A percentile compares a stretch with the other conserved stretches of the same genome.
These are phyloP conservation scores for Agriopis leucophaearia DNA, from an alignment of 2,888 invertebrate genomes.

Conservation along the genomic window DNA sequence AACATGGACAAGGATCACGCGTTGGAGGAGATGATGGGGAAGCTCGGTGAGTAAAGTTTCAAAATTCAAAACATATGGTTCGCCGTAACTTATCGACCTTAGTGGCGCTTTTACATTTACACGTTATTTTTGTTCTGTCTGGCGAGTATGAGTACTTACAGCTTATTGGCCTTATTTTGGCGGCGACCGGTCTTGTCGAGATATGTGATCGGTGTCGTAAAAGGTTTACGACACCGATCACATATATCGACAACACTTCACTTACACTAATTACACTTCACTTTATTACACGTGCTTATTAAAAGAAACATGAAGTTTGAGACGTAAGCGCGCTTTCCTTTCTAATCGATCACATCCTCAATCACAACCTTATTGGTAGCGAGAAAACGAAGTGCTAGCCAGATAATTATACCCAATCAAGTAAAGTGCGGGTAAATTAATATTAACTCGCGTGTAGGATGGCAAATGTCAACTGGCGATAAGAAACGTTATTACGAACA, in stretches of 20 bases:
- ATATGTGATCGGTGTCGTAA: constrained; percentile 54
- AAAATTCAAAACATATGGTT: constrained; percentile 63
- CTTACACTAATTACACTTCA: too few species aligned
- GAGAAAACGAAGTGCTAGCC: constrained; percentile 21
- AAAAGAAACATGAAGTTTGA: constrained; percentile 42
- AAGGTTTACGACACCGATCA: too few species aligned
- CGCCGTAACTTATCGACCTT: constrained; percentile 38
- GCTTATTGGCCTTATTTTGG: constrained; percentile 54
- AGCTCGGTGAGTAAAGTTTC: constrained; percentile 83
- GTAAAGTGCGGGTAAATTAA: constrained; percentile 15
- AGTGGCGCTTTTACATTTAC: constrained; percentile 53
- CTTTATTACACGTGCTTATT: constrained; percentile 50
- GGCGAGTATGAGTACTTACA: constrained; percentile 44
- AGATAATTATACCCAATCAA: constrained; percentile 6
- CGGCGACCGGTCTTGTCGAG: constrained; percentile 57
- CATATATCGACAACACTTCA: too few species aligned
- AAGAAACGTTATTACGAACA: constrained; percentile 13
- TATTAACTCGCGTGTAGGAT: constrained; percentile 8
- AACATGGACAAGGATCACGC: constrained; percentile 88
- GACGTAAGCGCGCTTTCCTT: constrained; percentile 53
- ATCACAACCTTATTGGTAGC: constrained; percentile 7
- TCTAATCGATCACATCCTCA: constrained; percentile 53
- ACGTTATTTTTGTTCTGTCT: constrained; percentile 49
- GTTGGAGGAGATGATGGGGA: constrained; percentile 89
- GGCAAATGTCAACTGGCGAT: constrained; percentile 28